phyloP scores from a whole-genome alignment of 2,113 vertebrate species.

The Zapus hudsonius region DNA sequence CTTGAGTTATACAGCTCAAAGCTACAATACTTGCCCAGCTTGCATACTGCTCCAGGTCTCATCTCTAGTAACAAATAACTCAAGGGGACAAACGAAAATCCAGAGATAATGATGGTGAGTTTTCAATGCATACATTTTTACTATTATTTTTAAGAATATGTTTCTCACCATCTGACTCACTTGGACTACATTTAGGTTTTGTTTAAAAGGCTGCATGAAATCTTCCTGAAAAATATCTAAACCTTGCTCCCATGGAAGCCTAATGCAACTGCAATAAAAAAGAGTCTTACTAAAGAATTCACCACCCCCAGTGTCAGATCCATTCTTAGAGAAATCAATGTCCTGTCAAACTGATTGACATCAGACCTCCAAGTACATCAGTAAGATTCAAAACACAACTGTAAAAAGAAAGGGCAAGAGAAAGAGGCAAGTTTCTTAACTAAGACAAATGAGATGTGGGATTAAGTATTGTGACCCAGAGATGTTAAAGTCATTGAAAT shows the following conservation, averaged over 20 bases:
- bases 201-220: neutral
- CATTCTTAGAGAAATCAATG: constrained; percentile 57
- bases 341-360: constrained; percentile 39
- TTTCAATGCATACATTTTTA: neutral
- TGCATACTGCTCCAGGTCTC: neutral
- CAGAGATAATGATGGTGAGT: neutral
- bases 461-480: neutral
- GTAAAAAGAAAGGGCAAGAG: neutral
- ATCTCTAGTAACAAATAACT: neutral
- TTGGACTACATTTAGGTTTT: neutral
- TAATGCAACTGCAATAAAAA: neutral
- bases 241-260: neutral
- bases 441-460: neutral
- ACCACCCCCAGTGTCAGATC: neutral
- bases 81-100: neutral
- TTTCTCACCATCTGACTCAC: neutral
- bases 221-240: neutral
- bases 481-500: constrained; percentile 19
- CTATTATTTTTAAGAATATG: neutral
- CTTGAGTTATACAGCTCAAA: neutral
- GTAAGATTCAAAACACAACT: constrained; percentile 30
- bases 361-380: neutral
- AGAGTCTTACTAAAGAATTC: constrained; percentile 1
- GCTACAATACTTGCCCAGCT: neutral
- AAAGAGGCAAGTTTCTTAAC: neutral